Evolutionary conservation across 1,140 invertebrate species (phyloP), one percentile per base, ranked within the genome.

Genomic region (Atopsyche davidsoni): DNA sequence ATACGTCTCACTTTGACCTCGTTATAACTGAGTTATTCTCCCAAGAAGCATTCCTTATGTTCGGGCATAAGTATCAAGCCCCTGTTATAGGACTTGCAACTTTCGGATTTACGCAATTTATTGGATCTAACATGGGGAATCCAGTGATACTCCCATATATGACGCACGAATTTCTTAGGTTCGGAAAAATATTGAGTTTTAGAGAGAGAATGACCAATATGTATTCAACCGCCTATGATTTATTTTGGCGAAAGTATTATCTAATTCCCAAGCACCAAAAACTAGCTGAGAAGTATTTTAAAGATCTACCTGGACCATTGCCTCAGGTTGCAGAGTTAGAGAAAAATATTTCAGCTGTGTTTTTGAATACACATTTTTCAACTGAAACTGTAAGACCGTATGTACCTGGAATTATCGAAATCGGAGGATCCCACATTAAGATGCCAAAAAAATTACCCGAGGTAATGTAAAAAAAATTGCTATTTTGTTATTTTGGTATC

Each of bases 11-110:
- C 2, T 75, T 66, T 36, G 73, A 75, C 63, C 41, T 72, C 0
- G 46, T 73, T 17, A 61, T 75, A 19, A 60, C 63, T 1, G 68
- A 72, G 40, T 59, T 64, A 28, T 68, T 71, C 55, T 63, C 62
- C 35, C 63, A 67, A 46, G 70, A 73, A 42, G 60, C 67, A 2
- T 67, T 69, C 22, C 61, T 69, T 3, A 70, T 70, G 68, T 70
- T 70, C 52, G 64, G 62, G 13, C 58, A 63, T 23, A 69, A 67
- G 53, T 70, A 69, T 36, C 62, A 62, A 10, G 68, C 67, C 16
- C 68, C 68, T 0, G 55, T 70, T 10, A 59, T 66, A 0, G 67
- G 67, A 2, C 59, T 70, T 36, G 63, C 54, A 11, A 66, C 66
- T 13, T 62, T 67, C 59, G 66, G 66, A 19, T 69, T 66, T 58